Evolutionary conservation across 2,797 vertebrate species (phyloP), one percentile per base, ranked within the genome.

Genomic region (Acanthurus lineatus): DNA sequence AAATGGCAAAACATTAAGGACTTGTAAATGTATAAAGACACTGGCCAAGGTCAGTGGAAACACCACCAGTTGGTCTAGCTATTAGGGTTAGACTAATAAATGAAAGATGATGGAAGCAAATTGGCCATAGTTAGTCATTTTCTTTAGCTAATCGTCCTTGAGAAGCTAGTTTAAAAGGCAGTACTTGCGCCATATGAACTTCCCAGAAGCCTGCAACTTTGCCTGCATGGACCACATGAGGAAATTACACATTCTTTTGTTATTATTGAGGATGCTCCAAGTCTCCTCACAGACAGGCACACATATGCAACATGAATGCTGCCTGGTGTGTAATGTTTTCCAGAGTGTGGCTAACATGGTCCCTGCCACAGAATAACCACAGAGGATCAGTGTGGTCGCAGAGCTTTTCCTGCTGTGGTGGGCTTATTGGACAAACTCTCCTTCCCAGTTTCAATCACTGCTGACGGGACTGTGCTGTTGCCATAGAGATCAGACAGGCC

Each of bases 281-380:
- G 81, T 82, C 83, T 82, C 57, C 68, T 90, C 71, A 76, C 89
- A 86, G 74, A 78, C 74, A 75, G 59, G 67, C 78, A 58, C 82
- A 87, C 84, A 83, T 72, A 80, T 81, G 71, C 69, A 88, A 86
- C 79, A 87, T 75, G 73, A 88, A 88, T 38, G 75, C 77, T 76
- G 89, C 78, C 76, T 73, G 76, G 69, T 70, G 87, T 91, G 89
- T 93, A 92, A 94, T 91, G 89, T 89, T 93, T 94, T 94, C 94
- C 93, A 93, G 87, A 93, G 87, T 84, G 87, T 65, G 82, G 90
- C 87, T 82, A 88, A 88, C 73, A 85, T 90, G 79, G 83, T 79
- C 83, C 68, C 77, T 65, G 79, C 90, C 90, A 90, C 85, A 89
- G 69, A 74, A 52, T 66, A 86, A 82, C 91, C 93, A 78, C 91